Conservation (phyloP, 2,797 vertebrate species). For the Huso huso region DNA sequence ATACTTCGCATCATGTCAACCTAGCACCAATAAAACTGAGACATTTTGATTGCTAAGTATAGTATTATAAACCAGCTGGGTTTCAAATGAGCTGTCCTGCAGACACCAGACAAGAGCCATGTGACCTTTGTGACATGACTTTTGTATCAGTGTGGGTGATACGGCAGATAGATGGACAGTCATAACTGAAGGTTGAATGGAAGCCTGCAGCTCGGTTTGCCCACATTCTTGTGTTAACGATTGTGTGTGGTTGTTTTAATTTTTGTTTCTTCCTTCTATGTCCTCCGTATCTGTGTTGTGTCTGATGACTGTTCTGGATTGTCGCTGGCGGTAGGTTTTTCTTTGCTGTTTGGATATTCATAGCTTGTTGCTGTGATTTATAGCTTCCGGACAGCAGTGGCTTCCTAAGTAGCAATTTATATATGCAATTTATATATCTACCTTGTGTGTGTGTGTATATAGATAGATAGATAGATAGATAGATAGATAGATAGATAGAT, state of each 20-base stretch:
- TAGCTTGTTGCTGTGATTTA: constrained; percentile 76
- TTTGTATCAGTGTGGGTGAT: no score
- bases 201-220: constrained; percentile 40
- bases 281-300: constrained; percentile 98
- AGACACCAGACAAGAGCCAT: no score
- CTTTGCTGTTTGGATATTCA: constrained; percentile 82
- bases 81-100: no score
- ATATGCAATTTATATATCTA: constrained; percentile 64
- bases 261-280: constrained; percentile 99
- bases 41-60: no score
- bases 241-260: constrained; percentile 97
- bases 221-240: constrained; percentile 61
- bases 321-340: constrained; percentile 96
- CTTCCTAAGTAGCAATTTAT: constrained; percentile 67
- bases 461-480: background rate
- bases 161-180: no score
- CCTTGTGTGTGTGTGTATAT: constrained; percentile 51
- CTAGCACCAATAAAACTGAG: no score
- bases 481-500: background rate
- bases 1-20: no score
- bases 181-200: no score
- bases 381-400: constrained; percentile 76
- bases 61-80: no score
- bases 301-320: constrained; percentile 99
- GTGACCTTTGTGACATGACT: no score